A percentile compares a stretch with the other conserved stretches of the same genome.
Conservation (phyloP, 2,113 vertebrate species). For the Marcusenius ussheri region DNA sequence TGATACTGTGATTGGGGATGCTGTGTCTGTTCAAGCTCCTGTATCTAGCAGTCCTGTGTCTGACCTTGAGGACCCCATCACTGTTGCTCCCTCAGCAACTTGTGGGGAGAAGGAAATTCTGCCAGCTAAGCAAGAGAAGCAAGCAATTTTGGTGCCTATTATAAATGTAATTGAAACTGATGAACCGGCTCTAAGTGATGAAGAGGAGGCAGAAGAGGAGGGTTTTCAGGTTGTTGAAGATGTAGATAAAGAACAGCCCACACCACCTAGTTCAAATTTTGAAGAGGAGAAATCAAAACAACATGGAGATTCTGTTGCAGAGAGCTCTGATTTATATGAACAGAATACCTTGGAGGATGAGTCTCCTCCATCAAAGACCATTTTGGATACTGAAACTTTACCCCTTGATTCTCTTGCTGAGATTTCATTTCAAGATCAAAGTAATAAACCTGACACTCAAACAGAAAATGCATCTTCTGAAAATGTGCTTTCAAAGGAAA, state of each 20-base stretch:
- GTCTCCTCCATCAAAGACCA: conserved; percentile 40
- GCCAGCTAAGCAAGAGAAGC: conserved; percentile 42
- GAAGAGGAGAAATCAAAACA: conserved; percentile 23
- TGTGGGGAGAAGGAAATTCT: conserved; percentile 30
- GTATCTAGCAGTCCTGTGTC: background rate
- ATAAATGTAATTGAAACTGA: conserved; percentile 69
- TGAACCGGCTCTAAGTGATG: conserved; percentile 60
- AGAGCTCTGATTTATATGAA: conserved; percentile 30
- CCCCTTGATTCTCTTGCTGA: conserved; percentile 46
- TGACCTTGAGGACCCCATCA: conserved; percentile 13
- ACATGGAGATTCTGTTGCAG: background rate
- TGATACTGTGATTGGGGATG: conserved; percentile 80
- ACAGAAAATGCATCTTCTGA: background rate
- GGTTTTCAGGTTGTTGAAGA: conserved; percentile 45
- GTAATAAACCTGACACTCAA: conserved; percentile 27
- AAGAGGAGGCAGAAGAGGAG: conserved; percentile 49
- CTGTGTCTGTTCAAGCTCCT: conserved; percentile 17
- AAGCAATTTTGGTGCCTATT: conserved; percentile 58
- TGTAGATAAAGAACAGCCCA: conserved; percentile 26
- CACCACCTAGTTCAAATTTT: conserved; percentile 16
- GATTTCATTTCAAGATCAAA: conserved; percentile 40
- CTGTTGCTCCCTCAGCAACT: conserved; percentile 23
- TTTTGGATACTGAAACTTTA: conserved; percentile 12
- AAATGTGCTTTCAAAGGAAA: conserved; percentile 5
- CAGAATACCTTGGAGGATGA: conserved; percentile 49